Evolutionary conservation across 2,888 invertebrate genomes (phyloP).

Genomic region (Leptinotarsa peninsularis): DNA sequence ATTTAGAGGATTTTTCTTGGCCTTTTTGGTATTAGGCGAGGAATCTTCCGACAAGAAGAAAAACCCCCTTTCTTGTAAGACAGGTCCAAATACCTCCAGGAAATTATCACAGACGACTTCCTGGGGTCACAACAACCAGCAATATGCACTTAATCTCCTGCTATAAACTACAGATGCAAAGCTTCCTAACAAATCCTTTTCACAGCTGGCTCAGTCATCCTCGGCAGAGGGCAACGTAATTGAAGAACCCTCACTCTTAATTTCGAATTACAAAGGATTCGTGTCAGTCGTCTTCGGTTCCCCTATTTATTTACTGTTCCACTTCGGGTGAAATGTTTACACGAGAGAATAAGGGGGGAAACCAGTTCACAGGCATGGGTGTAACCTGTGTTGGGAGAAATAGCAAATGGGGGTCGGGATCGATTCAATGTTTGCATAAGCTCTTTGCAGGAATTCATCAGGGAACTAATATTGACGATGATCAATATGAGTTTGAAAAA

Average conservation of each 20-base stretch:
- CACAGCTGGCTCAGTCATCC: conserved; percentile 1
- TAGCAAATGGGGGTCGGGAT: neutral
- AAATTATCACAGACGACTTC: neutral
- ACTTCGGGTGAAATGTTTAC: conserved; percentile 13
- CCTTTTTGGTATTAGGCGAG: too few relatives aligned
- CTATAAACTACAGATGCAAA: conserved; percentile 7
- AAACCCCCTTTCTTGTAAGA: too few relatives aligned
- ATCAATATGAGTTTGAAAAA: too few relatives aligned
- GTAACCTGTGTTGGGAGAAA: conserved; percentile 2
- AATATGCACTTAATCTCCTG: neutral
- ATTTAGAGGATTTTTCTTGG: too few relatives aligned
- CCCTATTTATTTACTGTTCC: conserved; percentile 22
- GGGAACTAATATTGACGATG: too few relatives aligned
- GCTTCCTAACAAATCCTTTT: conserved; percentile 11
- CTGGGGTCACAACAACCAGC: neutral
- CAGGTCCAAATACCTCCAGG: neutral
- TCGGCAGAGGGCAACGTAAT: conserved; percentile 7
- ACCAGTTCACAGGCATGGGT: neutral
- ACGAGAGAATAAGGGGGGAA: neutral
- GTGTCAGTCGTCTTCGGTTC: conserved; percentile 18
- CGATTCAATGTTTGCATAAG: neutral
- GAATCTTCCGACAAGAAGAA: too few relatives aligned
- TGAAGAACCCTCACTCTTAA: conserved; percentile 19
- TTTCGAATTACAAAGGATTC: conserved; percentile 26
- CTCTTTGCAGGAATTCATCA: too few relatives aligned